Conservation (phyloP, 2,888 invertebrate genomes). For the Lysandra coridon region DNA sequence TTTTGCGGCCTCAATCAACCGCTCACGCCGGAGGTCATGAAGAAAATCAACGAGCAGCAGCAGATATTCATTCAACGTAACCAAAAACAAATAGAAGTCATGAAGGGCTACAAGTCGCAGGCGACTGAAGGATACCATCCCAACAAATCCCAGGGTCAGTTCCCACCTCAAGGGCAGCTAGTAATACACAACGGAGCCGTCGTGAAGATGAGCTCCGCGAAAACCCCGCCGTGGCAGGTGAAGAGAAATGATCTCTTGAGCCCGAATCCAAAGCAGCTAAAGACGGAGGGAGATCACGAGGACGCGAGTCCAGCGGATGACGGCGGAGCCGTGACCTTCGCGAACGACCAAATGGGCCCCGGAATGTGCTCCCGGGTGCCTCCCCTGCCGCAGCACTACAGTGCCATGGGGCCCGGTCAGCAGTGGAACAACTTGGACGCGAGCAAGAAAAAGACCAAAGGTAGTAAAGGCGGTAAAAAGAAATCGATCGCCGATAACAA, state of each 20-base stretch:
- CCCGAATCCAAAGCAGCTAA: slow-evolving; percentile 61
- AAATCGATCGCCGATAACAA: slow-evolving; percentile 62
- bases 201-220: slow-evolving; percentile 74
- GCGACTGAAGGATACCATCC: slow-evolving; percentile 59
- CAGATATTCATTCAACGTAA: slow-evolving; percentile 80
- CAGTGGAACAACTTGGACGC: slow-evolving; percentile 66
- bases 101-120: slow-evolving; percentile 73
- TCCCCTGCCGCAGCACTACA: slow-evolving; percentile 85
- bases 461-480: slow-evolving; percentile 78
- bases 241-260: slow-evolving; percentile 67
- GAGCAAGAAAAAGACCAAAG: slow-evolving; percentile 80
- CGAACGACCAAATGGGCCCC: slow-evolving; percentile 61
- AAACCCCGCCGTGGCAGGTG: slow-evolving; percentile 82
- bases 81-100: slow-evolving; percentile 77
- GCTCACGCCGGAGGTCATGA: slow-evolving; percentile 76
- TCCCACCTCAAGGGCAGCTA: slow-evolving; percentile 65
- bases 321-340: slow-evolving; percentile 57
- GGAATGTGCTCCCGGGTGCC: slow-evolving; percentile 85
- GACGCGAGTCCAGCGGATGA: slow-evolving; percentile 67
- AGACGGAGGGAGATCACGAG: slow-evolving; percentile 66
- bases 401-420: slow-evolving; percentile 71
- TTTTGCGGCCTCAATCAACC: slow-evolving; percentile 73
- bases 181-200: slow-evolving; percentile 75
- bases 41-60: slow-evolving; percentile 79
- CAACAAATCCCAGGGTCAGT: slow-evolving; percentile 60